Evolutionary conservation across 1,140 invertebrate genomes (phyloP), one percentile per base, ranked within the genome.

Genomic region (Vanessa tameamea): DNA sequence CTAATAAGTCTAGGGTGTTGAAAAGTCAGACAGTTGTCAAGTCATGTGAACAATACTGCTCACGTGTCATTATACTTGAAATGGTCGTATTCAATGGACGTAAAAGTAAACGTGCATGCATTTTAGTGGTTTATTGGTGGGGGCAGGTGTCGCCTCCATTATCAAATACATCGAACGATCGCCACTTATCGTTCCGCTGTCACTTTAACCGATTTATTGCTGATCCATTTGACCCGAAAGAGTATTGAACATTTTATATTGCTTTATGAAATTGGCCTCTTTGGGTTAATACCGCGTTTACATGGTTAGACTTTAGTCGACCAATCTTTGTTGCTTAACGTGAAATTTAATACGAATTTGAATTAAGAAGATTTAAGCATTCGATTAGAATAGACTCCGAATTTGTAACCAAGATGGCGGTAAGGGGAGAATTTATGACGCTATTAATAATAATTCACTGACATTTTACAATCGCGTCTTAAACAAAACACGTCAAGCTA

Each of bases 181-280:
- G 80, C 76, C 70, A 81, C 84, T 84, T 85, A 87, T 84, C 85
- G 78, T 77, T 26, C 63, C 43, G 69, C 78, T 82, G 78, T 83
- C 82, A 82, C 81, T 84, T 82, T 79, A 73, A 73, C 71, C 74
- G 80, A 85, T 86, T 83, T 87, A 87, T 83, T 81, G 78, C 75
- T 72, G 73, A 83, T 82, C 77, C 78, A 77, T 85, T 85, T 81
- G 78, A 82, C 76, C 82, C 72, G 77, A 73, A 74, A 67, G 73
- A 48, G 57, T 78, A 78, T 76, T 78, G 76, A 72, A 76, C 75
- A 73, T 76, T 73, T 76, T 65, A 69, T 69, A 69, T 69, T 51
- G 15, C 55, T 23, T 20, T 9, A 59, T 61, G 47, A 63, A 69
- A 47, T 61, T 50, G 68, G 9, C 57, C 26, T 50, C 47, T 57